phyloP scores from a whole-genome alignment of 2,113 vertebrate genomes.

The Himantopus leucocephalus region DNA sequence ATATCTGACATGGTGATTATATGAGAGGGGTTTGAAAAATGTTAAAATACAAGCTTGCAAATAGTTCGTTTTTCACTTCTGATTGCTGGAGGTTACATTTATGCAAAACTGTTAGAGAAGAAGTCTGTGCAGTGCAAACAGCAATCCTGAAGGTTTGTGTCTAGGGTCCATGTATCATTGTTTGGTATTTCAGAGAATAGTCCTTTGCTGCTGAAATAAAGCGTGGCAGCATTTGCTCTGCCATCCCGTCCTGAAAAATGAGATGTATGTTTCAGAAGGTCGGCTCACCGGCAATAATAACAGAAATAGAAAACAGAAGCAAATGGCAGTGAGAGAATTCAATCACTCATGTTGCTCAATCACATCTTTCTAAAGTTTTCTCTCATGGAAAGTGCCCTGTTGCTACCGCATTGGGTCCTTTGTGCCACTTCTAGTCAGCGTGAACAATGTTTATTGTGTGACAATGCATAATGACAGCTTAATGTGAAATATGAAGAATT shows the following conservation, averaged over 20 bases:
- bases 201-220: background rate
- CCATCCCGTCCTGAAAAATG: background rate
- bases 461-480: background rate
- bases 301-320: background rate
- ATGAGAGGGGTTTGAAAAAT: background rate
- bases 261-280: accelerated
- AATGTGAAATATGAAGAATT: background rate
- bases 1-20: accelerated
- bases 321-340: background rate
- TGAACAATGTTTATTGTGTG: background rate
- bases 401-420: background rate
- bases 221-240: background rate
- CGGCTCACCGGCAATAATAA: accelerated
- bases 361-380: background rate
- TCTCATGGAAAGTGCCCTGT: background rate
- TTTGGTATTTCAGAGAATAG: background rate
- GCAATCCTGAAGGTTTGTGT: background rate
- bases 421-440: background rate
- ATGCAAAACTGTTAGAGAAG: background rate
- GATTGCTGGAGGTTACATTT: background rate
- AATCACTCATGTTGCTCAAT: background rate
- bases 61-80: background rate
- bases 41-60: background rate
- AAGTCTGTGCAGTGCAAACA: background rate
- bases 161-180: background rate